phyloP scores from a whole-genome alignment of 2,797 vertebrate species.

The Gouania willdenowi region DNA sequence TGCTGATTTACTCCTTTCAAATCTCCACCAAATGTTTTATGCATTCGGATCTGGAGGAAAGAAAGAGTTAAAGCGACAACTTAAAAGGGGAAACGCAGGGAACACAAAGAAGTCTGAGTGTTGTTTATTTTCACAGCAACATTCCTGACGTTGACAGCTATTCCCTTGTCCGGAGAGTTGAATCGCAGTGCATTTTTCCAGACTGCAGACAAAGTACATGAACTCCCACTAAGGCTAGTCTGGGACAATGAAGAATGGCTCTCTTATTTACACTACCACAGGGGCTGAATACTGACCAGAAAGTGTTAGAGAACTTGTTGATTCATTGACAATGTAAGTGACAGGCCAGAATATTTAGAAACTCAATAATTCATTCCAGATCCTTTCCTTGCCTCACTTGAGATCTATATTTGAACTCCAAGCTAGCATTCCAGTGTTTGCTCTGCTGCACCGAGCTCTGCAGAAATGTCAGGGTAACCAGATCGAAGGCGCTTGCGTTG shows the following conservation, averaged over 20 bases:
- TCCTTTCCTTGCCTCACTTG: conserved; percentile 19
- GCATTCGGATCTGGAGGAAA: conserved; percentile 38
- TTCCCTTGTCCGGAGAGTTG: conserved; percentile 62
- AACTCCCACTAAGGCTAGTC: conserved; percentile 55
- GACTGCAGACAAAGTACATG: conserved; percentile 54
- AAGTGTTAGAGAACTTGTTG: neutral
- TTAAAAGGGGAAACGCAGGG: conserved; percentile 34
- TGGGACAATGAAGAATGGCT: conserved; percentile 53
- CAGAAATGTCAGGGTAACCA: conserved; percentile 72
- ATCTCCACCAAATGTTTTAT: conserved; percentile 52
- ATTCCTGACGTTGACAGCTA: conserved; percentile 74
- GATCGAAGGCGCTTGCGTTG: conserved; percentile 60
- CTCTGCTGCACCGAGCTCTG: conserved; percentile 43
- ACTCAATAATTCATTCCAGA: neutral
- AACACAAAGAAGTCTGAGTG: conserved; percentile 30
- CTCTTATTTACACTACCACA: conserved; percentile 53
- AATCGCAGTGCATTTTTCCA: conserved; percentile 62
- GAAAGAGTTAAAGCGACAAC: conserved; percentile 16
- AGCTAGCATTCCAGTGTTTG: conserved; percentile 46
- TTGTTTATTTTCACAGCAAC: conserved; percentile 78
- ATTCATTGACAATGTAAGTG: neutral
- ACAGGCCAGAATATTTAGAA: conserved; percentile 5
- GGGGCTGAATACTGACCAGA: conserved; percentile 6
- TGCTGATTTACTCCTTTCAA: conserved; percentile 67
- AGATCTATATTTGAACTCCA: conserved; percentile 71